These are phyloP conservation scores for Drosophila nigromelanica DNA, from an alignment of 1,140 invertebrate genomes.

Conservation along the genomic window DNA sequence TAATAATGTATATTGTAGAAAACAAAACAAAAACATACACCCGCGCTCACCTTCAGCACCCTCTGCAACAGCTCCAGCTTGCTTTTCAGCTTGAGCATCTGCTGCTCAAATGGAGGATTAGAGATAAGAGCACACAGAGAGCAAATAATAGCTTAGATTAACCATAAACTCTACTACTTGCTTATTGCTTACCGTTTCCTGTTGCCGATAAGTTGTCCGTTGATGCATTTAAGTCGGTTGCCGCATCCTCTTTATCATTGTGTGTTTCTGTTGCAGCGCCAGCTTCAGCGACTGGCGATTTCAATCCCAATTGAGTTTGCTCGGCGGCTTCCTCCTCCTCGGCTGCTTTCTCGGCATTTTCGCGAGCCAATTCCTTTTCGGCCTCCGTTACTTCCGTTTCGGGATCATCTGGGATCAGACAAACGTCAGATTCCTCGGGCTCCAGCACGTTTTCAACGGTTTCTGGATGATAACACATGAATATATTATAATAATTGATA, in stretches of 20 bases:
- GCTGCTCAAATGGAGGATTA: conserved; percentile 46
- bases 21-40: not conserved
- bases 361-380: conserved; percentile 86
- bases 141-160: conserved; percentile 15
- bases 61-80: conserved; percentile 58
- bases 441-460: conserved; percentile 79
- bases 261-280: not conserved
- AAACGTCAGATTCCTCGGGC: conserved; percentile 80
- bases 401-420: conserved; percentile 83
- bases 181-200: conserved; percentile 45
- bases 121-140: conserved; percentile 14
- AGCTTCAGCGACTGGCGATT: conserved; percentile 30
- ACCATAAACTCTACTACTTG: not conserved
- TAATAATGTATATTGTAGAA: no score
- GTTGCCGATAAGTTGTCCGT: conserved; percentile 26
- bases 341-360: conserved; percentile 84
- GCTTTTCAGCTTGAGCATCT: conserved; percentile 61
- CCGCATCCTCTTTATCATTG: conserved; percentile 14
- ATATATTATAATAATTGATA: not conserved
- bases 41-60: conserved; percentile 65
- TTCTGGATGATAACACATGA: conserved; percentile 32
- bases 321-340: conserved; percentile 66
- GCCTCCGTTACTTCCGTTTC: conserved; percentile 87
- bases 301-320: conserved; percentile 42
- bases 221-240: conserved; percentile 1